These are phyloP conservation scores for Halocynthia roretzi DNA, from an alignment of 23 tunicate species.

Conservation along the genomic window DNA sequence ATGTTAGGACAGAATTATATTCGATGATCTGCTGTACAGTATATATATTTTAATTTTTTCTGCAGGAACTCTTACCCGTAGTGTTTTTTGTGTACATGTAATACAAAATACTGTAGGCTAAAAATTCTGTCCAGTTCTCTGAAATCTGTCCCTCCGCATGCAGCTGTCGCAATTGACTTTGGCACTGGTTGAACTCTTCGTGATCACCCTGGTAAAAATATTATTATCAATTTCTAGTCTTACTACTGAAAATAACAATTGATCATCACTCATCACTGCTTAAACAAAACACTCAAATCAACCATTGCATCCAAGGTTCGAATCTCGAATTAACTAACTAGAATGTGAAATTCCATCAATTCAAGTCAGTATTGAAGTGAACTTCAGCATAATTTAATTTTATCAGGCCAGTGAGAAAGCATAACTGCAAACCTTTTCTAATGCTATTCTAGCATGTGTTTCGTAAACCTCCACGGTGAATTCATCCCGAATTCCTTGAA, in stretches of 20 bases:
- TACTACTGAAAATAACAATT: too few relatives aligned
- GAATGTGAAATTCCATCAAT: too few relatives aligned
- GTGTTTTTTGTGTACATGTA: constrained; percentile 97
- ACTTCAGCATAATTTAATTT: too few relatives aligned
- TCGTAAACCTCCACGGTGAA: constrained; percentile 98
- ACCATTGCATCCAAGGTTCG: too few relatives aligned
- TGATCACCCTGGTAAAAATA: constrained; percentile 69
- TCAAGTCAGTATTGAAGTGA: too few relatives aligned
- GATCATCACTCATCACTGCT: too few relatives aligned
- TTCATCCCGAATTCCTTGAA: constrained; percentile 88
- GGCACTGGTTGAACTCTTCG: constrained; percentile 99
- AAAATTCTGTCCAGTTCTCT: constrained; percentile 69
- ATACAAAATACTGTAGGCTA: constrained; percentile 94
- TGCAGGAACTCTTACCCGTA: constrained; percentile 67
- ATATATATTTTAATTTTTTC: background rate
- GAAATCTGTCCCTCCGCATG: constrained; percentile 80
- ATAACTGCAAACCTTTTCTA: constrained; percentile 65
- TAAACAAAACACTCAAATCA: too few relatives aligned
- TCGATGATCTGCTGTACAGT: background rate
- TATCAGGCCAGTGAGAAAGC: too few relatives aligned
- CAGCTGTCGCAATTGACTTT: constrained; percentile 87
- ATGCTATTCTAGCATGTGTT: constrained; percentile 96
- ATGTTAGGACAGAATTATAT: background rate
- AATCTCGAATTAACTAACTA: too few relatives aligned
- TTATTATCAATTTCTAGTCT: too few relatives aligned